Base-by-base conservation (phyloP, 2,113 vertebrate species). In the Eidolon helvum region DNA sequence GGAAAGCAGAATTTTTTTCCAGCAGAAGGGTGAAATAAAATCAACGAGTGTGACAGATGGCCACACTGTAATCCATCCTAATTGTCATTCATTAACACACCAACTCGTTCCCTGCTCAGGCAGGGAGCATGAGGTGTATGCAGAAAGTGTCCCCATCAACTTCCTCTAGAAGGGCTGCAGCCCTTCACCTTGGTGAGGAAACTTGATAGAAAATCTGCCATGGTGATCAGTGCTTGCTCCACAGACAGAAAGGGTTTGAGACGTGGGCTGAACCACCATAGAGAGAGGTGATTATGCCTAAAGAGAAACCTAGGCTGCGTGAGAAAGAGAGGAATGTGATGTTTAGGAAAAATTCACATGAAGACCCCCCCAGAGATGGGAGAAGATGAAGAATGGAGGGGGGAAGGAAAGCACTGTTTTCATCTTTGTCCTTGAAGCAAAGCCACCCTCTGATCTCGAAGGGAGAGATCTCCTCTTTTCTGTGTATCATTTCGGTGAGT, bases 1-100 rank as follows among this genome's bases (percentile, higher is more conserved):
- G 43, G 33, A 92, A 78, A 69, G 48, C 45, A 18, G 85, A 83
- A 71, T 63, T 92, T 48, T 48, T 63, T 96, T 53, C 77, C 72
- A n/a, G n/a, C 35, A 95, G 40, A 92, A 66, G 83, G 59, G 26
- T 77, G 30, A 85, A 79, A 63, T 93, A 88, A 91, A 71, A 61
- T 96, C 96, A 97, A 75, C 74, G 63, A 78, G 87, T 89, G 57
- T 92, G 90, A 93, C 95, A 97, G 97, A 95, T 94, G 88, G 92
- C 57, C 75, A 91, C 21, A 43, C 80, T 45, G 69, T 55, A 78
- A 86, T 86, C 71, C 24, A 63, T 38, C 45, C 43, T 71, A 74
- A 97, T 95, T 97, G 95, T 16, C 72, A 91, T 88, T 94, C 80
- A 97, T 95, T 95, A 84, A 85, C 85, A 97, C 93, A 92, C 83